Evolutionary conservation across 92 coral and sea anemone genomes (phyloP).

Genomic region (Isaurus tuberculatus): DNA sequence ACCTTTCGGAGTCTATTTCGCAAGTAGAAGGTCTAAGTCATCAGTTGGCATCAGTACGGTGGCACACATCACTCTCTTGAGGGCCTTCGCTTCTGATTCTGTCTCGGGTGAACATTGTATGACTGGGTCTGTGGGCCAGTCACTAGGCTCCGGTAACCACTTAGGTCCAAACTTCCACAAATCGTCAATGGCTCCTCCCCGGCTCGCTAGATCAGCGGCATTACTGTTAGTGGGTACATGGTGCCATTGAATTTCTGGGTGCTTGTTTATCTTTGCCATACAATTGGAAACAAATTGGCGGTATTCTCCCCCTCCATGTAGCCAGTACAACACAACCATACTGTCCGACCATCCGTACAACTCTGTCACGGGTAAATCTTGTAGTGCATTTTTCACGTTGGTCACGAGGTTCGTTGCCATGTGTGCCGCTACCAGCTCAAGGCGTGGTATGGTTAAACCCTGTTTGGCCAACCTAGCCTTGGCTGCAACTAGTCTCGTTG

Average conservation of each 20-base stretch:
- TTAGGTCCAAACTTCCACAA: background rate
- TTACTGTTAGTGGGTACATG: background rate
- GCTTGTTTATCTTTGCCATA: background rate
- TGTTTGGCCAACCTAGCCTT: conserved; percentile 41
- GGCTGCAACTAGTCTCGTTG: conserved; percentile 9
- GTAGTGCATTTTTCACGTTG: conserved; percentile 19
- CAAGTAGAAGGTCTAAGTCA: conserved; percentile 11
- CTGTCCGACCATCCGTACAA: conserved; percentile 22
- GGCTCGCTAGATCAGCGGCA: conserved; percentile 1
- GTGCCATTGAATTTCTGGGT: conserved; percentile 7
- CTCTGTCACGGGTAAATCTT: conserved; percentile 11
- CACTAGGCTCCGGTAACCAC: background rate
- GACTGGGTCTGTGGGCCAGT: background rate
- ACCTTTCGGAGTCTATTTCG: background rate
- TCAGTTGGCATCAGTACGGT: background rate
- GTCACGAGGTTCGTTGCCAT: conserved; percentile 27
- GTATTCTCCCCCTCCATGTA: background rate
- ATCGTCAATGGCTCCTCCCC: background rate
- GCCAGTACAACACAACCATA: conserved; percentile 20
- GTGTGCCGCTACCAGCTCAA: conserved; percentile 23
- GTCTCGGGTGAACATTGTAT: background rate
- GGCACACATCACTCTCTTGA: conserved; percentile 8
- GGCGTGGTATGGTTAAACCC: conserved; percentile 25
- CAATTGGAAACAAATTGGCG: conserved; percentile 5
- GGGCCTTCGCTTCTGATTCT: conserved; percentile 8